Percentiles rank a stretch among this genome's conserved stretches.
These are phyloP conservation scores for Dissostichus mawsoni DNA, from an alignment of 2,113 vertebrate genomes.

Conservation along the genomic window DNA sequence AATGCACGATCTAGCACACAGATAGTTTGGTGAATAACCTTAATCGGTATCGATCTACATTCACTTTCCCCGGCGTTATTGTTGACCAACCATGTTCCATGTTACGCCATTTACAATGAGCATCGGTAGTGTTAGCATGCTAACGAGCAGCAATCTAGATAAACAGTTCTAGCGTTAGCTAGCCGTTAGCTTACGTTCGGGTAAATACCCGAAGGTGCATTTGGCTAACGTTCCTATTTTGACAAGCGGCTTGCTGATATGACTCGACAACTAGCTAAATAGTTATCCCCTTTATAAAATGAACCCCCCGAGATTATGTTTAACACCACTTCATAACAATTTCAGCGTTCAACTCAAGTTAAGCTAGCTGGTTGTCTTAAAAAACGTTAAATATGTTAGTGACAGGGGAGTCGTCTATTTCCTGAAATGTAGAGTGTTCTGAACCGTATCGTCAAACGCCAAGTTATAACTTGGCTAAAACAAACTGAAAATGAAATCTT, in stretches of 20 bases:
- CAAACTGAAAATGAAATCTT: conserved; percentile 24
- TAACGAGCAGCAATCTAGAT: conserved; percentile 51
- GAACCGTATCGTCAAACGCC: conserved; percentile 49
- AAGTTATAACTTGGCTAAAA: conserved; percentile 63
- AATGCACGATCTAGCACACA: neutral
- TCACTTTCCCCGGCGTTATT: neutral
- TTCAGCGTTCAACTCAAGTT: conserved; percentile 1
- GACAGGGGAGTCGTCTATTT: conserved; percentile 77
- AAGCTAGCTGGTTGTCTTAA: neutral
- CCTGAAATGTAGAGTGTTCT: conserved; percentile 69
- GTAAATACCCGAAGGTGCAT: conserved; percentile 32
- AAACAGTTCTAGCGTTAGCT: conserved; percentile 50
- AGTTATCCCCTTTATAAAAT: neutral
- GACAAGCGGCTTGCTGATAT: conserved; percentile 38
- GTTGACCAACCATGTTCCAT: conserved; percentile 20
- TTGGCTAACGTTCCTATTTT: conserved; percentile 41
- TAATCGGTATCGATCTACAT: neutral
- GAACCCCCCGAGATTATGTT: neutral
- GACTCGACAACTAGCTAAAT: conserved; percentile 42
- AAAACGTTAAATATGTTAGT: conserved; percentile 49
- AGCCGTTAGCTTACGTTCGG: conserved; percentile 60
- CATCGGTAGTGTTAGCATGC: conserved; percentile 38
- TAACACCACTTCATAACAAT: neutral
- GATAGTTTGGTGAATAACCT: neutral
- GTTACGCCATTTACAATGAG: conserved; percentile 48